phyloP scores from a whole-genome alignment of 2,888 invertebrate species.

The Frankliniella intonsa region DNA sequence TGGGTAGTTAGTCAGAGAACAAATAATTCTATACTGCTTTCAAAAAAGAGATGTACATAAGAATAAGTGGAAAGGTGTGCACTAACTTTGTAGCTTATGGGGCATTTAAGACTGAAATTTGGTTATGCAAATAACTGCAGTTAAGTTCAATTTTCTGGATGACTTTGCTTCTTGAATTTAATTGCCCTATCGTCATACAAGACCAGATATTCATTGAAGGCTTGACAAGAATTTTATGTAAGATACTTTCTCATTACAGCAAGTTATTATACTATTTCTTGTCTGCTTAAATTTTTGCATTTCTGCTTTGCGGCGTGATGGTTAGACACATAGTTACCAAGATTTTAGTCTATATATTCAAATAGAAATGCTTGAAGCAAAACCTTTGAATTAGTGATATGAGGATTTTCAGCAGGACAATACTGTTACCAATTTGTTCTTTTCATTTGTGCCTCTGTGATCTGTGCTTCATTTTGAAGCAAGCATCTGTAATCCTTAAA shows the following conservation, averaged over 20 bases:
- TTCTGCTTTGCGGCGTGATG: background rate
- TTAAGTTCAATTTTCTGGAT: background rate
- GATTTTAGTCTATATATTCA: background rate
- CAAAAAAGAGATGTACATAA: background rate
- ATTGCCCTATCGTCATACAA: background rate
- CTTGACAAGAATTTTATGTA: background rate
- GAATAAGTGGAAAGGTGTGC: background rate
- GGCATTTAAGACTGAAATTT: background rate
- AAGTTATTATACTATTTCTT: background rate
- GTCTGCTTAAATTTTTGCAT: background rate
- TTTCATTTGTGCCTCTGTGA: conserved; percentile 5
- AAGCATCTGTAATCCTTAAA: background rate
- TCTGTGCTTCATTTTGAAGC: background rate
- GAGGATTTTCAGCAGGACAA: background rate
- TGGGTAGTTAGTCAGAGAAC: background rate
- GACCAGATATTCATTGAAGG: background rate
- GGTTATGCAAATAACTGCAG: background rate
- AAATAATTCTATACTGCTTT: background rate
- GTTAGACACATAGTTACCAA: background rate
- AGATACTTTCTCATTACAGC: background rate
- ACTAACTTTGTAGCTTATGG: background rate
- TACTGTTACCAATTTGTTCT: background rate
- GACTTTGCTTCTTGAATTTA: background rate
- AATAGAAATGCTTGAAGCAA: background rate
- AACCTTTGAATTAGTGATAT: background rate